Evolutionary conservation across 2,888 invertebrate genomes (phyloP), one percentile per base, ranked within the genome.

Genomic region (Apodemia duryi): DNA sequence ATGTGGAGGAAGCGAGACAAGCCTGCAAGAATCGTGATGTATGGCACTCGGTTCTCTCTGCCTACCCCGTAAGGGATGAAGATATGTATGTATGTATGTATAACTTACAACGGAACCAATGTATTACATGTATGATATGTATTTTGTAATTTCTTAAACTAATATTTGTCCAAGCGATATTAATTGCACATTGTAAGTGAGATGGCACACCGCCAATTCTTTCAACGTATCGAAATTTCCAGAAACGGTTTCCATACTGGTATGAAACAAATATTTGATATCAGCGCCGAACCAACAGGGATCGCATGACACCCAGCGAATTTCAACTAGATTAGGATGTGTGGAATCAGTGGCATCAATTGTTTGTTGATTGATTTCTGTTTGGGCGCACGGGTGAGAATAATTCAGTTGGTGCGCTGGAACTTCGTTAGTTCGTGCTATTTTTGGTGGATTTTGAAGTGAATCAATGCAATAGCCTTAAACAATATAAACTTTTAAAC

Each of bases 131-230:
- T 21, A 21, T 21, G 21, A 21, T 21, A 21, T 21, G 21, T 11
- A 4, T 43, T 11, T 11, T 43, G 43, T 10, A 43, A 11, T 11
- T 3, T 49, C n/a, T n/a, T 1, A n/a, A 21, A 21, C 6, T 49
- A n/a, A 6, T 11, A 3, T 49, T 21, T 21, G 49, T n/a, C 1
- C 13, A 49, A 49, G n/a, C 52, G n/a, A 67, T 67, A 66, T 68
- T 71, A 71, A 69, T 69, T 66, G 65, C 61, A 66, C 65, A 68
- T 65, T 66, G 5, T 35, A 35, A 35, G 67, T 67, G 49, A 57
- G 28, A 63, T 71, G 71, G 71, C 65, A 52, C 29, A 32, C 61
- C 46, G 65, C 70, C 69, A 69, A 64, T 57, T 57, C 32, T 57
- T 32, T 11, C 11, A 6, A 57, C 57, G 57, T 32, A 32, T 57